A percentile compares a stretch with the other conserved stretches of the same genome.
Conservation (phyloP, 1,140 invertebrate species). For the Physella acuta region DNA sequence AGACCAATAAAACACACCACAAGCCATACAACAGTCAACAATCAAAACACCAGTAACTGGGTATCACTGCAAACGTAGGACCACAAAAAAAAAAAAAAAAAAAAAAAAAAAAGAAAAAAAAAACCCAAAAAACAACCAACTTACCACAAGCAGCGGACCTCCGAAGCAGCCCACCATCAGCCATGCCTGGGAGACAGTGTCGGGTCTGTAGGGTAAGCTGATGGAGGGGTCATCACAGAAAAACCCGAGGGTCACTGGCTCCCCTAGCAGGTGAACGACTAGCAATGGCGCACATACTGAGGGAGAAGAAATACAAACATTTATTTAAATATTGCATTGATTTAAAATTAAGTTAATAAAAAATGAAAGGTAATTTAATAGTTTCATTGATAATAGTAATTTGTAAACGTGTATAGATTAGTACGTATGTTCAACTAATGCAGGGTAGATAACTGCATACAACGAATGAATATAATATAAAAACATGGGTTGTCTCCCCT, state of each 20-base stretch:
- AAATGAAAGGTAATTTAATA: too few relatives aligned
- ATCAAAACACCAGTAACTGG: neutral
- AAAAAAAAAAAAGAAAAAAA: neutral
- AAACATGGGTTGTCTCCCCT: too few relatives aligned
- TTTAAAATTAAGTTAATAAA: too few relatives aligned
- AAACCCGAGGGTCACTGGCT: constrained; percentile 12
- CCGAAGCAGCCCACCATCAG: constrained; percentile 13
- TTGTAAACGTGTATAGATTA: too few relatives aligned
- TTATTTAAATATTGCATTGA: too few relatives aligned
- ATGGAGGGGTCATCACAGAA: constrained; percentile 18
- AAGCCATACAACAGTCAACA: neutral
- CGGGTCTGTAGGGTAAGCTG: constrained; percentile 12
- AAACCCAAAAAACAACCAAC: neutral
- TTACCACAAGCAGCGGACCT: constrained; percentile 20
- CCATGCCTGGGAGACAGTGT: constrained; percentile 9
- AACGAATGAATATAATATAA: too few relatives aligned
- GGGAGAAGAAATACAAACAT: too few relatives aligned
- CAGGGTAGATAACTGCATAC: too few relatives aligned
- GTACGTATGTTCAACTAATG: too few relatives aligned
- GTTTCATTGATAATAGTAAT: too few relatives aligned
- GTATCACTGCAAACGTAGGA: neutral
- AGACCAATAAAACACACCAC: neutral
- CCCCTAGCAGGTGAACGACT: neutral
- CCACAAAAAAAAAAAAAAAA: neutral
- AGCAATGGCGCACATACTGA: constrained; percentile 15